Evolutionary conservation across 2,888 invertebrate genomes (phyloP).

Genomic region (Lasiommata megera): DNA sequence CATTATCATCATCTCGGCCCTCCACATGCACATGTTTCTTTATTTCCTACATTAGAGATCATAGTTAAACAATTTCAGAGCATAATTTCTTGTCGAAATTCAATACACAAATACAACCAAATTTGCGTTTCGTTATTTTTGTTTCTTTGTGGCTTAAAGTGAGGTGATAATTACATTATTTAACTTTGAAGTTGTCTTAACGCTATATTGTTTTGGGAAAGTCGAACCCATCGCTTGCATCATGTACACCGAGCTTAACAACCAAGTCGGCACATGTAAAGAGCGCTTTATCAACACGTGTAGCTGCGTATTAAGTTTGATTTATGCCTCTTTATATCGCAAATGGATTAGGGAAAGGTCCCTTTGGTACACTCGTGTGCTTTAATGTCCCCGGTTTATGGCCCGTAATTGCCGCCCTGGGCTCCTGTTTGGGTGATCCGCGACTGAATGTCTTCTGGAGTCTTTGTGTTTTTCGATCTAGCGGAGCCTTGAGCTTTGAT

Average conservation of each 20-base stretch:
- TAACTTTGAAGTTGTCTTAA: too few species aligned
- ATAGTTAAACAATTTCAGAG: too few species aligned
- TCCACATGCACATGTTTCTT: too few species aligned
- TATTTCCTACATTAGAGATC: too few species aligned
- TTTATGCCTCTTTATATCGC: conserved; percentile 80
- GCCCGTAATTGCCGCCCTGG: conserved; percentile 52
- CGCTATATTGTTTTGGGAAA: too few species aligned
- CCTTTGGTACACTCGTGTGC: conserved; percentile 47
- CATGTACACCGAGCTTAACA: conserved; percentile 4
- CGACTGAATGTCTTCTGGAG: conserved; percentile 44
- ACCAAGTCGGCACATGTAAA: conserved; percentile 34
- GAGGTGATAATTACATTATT: too few species aligned
- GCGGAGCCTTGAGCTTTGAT: neutral
- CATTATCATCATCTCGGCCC: too few species aligned
- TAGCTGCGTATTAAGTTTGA: conserved; percentile 78
- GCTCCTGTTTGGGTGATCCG: conserved; percentile 16
- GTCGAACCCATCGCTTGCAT: neutral
- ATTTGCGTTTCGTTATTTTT: too few species aligned
- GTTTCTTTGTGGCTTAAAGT: too few species aligned
- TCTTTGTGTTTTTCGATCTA: conserved; percentile 13
- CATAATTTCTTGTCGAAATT: too few species aligned
- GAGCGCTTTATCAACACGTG: conserved; percentile 74
- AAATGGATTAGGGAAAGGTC: conserved; percentile 77
- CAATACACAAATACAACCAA: too few species aligned
- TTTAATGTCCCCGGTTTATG: conserved; percentile 64